These are phyloP conservation scores for Pangasius larnaudii DNA, from an alignment of 2,797 vertebrate genomes.

Conservation along the genomic window DNA sequence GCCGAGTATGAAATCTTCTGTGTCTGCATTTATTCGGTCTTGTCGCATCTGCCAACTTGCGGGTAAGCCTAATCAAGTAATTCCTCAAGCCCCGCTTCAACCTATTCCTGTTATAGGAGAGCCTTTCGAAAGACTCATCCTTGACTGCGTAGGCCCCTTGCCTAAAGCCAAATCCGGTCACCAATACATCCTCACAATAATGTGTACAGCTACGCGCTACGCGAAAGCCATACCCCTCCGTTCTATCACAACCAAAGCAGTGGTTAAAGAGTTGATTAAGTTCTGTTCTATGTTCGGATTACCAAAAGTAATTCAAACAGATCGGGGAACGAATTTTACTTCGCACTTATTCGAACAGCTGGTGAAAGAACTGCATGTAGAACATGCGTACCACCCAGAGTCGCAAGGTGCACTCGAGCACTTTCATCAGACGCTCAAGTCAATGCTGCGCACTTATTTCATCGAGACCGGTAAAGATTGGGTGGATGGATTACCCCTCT, in stretches of 20 bases:
- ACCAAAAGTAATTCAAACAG: background rate
- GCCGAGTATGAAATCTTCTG: background rate
- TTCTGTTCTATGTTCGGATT: background rate
- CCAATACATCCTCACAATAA: background rate
- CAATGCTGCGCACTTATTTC: background rate
- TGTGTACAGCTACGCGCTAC: background rate
- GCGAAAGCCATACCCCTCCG: background rate
- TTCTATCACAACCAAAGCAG: background rate
- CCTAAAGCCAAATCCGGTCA: background rate
- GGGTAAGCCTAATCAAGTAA: slow-evolving; percentile 15
- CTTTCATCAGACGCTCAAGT: background rate
- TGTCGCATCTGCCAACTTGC: slow-evolving; percentile 9
- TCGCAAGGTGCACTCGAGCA: background rate
- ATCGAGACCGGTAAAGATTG: background rate
- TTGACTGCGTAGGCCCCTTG: background rate
- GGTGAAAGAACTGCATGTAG: background rate
- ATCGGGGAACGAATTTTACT: background rate
- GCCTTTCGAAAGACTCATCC: slow-evolving; percentile 9
- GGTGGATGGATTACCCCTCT: background rate
- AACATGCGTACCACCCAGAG: background rate
- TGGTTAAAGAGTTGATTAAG: background rate
- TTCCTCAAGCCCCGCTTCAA: background rate
- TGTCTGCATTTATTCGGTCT: background rate
- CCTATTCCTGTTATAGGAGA: background rate
- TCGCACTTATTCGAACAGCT: background rate